Evolutionary conservation across 2,797 vertebrate genomes (phyloP).

Genomic region (Lepilemur ruficaudatus): DNA sequence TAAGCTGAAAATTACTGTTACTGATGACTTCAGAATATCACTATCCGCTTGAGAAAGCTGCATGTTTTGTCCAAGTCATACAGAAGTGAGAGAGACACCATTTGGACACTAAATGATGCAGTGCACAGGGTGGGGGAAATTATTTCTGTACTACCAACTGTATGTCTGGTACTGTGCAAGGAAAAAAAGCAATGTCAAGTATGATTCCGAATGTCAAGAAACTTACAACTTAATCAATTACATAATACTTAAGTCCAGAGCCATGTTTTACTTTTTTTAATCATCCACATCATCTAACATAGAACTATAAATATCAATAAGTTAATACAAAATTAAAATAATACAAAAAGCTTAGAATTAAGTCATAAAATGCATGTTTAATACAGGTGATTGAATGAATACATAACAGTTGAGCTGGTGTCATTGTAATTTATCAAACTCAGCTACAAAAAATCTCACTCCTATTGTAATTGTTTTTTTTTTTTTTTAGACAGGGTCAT

Average conservation of each 20-base stretch:
- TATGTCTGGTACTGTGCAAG: background rate
- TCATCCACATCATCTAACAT: background rate
- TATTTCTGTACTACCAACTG: conserved; percentile 32
- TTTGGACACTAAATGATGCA: conserved; percentile 28
- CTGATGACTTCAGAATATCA: conserved; percentile 32
- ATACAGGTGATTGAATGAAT: background rate
- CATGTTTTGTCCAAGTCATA: conserved; percentile 40
- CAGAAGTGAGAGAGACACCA: background rate
- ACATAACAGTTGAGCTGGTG: background rate
- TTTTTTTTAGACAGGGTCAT: background rate
- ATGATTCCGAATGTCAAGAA: conserved; percentile 29
- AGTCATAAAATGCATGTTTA: conserved; percentile 34
- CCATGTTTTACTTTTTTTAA: background rate
- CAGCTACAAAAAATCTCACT: background rate
- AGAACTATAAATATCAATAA: background rate
- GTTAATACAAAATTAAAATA: conserved; percentile 31
- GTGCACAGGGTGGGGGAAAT: background rate
- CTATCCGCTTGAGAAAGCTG: background rate
- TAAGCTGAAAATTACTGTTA: conserved; percentile 44
- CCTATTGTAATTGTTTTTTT: background rate
- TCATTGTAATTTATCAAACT: conserved; percentile 3
- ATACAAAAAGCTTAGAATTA: background rate
- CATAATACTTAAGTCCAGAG: background rate
- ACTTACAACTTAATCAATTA: conserved; percentile 34
- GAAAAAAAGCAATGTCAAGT: conserved; percentile 33